These are phyloP conservation scores for Amiota mariae DNA, from an alignment of 2,888 invertebrate genomes.

Conservation along the genomic window DNA sequence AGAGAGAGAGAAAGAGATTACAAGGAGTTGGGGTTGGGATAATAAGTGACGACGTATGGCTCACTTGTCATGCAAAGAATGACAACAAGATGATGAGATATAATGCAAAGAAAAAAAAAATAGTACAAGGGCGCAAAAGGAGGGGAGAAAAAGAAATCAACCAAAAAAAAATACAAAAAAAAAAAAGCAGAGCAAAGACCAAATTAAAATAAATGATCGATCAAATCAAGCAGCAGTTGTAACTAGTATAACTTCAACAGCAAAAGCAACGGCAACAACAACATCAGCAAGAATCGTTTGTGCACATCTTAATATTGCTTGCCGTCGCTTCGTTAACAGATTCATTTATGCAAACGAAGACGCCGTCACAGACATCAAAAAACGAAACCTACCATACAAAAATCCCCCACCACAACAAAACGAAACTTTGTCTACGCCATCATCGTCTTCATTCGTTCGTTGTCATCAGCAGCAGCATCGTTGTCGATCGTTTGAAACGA, in stretches of 20 bases:
- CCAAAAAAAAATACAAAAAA: not conserved
- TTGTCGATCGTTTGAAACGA: not conserved
- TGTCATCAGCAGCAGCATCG: not conserved
- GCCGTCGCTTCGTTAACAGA: no score
- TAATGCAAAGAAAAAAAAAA: not conserved
- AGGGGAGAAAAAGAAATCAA: not conserved
- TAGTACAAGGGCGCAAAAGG: no score
- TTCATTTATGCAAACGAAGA: conserved; percentile 12
- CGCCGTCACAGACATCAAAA: no score
- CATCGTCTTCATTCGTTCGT: no score
- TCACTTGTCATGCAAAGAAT: conserved; percentile 24
- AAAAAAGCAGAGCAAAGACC: not conserved
- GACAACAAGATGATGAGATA: conserved; percentile 10
- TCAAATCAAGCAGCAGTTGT: not conserved
- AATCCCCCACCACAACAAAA: no score
- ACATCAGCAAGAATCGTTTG: not conserved
- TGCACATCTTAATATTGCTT: no score
- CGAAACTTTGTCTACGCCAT: no score
- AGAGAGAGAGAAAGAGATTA: no score
- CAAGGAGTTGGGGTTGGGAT: not conserved
- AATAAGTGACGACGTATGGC: conserved; percentile 4
- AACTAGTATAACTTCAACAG: not conserved
- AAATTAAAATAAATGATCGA: conserved; percentile 22
- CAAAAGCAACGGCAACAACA: not conserved
- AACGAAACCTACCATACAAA: no score